A percentile compares a stretch with the other conserved stretches of the same genome.
Evolutionary conservation across 2,888 invertebrate genomes (phyloP).

Genomic region (Tenthredo notha): DNA sequence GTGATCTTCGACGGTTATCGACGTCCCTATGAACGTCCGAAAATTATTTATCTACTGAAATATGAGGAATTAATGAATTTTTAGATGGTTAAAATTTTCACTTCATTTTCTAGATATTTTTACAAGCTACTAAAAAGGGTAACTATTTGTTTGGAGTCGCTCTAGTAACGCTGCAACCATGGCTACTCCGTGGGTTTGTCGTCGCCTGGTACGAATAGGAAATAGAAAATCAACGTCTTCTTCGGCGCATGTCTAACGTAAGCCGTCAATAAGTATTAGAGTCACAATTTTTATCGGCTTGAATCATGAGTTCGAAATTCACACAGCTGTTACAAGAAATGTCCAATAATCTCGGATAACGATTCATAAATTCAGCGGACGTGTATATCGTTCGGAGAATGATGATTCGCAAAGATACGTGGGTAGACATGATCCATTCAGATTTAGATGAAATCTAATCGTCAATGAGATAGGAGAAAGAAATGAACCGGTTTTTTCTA

Average conservation of each 20-base stretch:
- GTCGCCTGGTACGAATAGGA: slow-evolving; percentile 15
- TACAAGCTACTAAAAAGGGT: background rate
- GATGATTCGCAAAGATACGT: no score
- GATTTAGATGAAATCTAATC: no score
- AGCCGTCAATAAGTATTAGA: background rate
- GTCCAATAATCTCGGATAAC: no score
- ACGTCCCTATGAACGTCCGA: background rate
- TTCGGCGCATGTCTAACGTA: background rate
- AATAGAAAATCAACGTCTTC: background rate
- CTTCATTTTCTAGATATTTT: background rate
- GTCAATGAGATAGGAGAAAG: no score
- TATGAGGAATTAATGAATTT: background rate
- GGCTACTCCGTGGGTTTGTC: background rate
- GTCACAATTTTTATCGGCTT: no score
- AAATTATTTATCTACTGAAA: background rate
- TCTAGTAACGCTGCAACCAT: slow-evolving; percentile 1
- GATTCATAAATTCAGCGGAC: no score
- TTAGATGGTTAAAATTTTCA: background rate
- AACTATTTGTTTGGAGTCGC: slow-evolving; percentile 12
- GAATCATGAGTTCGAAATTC: no score
- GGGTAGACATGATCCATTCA: no score
- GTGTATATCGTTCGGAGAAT: no score
- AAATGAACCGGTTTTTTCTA: no score
- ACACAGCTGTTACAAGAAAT: no score
- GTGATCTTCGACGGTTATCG: background rate